phyloP scores from a whole-genome alignment of 2,888 invertebrate genomes.

The Rotaria macrura region DNA sequence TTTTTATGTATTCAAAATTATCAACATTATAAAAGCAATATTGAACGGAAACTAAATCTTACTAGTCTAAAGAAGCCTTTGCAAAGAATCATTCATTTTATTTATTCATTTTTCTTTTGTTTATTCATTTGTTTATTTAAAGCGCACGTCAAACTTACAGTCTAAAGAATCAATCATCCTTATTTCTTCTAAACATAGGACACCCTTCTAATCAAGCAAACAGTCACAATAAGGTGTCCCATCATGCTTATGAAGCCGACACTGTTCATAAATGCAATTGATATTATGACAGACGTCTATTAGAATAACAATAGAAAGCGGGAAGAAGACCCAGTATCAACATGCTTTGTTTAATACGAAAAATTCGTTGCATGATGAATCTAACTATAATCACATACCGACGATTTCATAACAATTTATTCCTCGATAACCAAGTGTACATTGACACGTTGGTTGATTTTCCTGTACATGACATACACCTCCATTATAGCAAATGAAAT shows the following conservation, averaged over 20 bases:
- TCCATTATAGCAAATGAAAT: not conserved
- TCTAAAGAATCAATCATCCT: not conserved
- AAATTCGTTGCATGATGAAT: not conserved
- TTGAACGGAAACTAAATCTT: not conserved
- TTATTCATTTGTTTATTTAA: not conserved
- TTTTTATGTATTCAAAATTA: not conserved
- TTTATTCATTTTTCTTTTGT: not conserved
- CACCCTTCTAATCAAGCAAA: not conserved
- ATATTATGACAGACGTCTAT: not conserved
- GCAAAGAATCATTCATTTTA: not conserved
- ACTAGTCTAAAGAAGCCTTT: not conserved
- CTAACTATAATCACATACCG: not conserved
- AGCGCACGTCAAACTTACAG: not conserved
- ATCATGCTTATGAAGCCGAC: not conserved
- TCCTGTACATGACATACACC: not conserved
- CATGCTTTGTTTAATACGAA: not conserved
- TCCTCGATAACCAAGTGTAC: not conserved
- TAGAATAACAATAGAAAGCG: not conserved
- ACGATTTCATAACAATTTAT: not conserved
- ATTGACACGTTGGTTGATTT: not conserved
- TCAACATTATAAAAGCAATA: not conserved
- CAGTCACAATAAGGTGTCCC: not conserved
- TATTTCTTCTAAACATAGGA: not conserved
- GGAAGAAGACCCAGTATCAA: not conserved
- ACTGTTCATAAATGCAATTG: not conserved